These are phyloP conservation scores for Acleris literana DNA, from an alignment of 2,888 invertebrate species.

Conservation along the genomic window DNA sequence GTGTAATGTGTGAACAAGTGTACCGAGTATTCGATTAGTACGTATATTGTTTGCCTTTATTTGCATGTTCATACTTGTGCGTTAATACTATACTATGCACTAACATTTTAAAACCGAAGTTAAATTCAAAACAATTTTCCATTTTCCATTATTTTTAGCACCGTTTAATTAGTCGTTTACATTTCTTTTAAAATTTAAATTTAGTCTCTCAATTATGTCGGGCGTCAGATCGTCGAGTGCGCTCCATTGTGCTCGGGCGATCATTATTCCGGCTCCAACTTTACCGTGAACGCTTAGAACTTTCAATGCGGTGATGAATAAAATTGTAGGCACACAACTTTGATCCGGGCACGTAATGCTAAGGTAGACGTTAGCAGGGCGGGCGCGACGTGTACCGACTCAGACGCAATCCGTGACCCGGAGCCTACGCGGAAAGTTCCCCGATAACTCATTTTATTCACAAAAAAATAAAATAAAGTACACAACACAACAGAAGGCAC, in stretches of 20 bases:
- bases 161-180: slow-evolving; percentile 31
- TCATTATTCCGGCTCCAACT: slow-evolving; percentile 38
- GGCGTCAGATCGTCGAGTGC: slow-evolving; percentile 32
- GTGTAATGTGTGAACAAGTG: slow-evolving; percentile 34
- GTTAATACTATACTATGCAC: background rate
- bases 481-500: slow-evolving; percentile 49
- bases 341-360: slow-evolving; percentile 19
- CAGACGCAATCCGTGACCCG: slow-evolving; percentile 26
- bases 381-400: slow-evolving; percentile 29
- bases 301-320: slow-evolving; percentile 37
- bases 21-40: slow-evolving; percentile 20
- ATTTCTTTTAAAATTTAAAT: slow-evolving; percentile 36
- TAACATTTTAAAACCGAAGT: slow-evolving; percentile 5
- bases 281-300: slow-evolving; percentile 37
- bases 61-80: background rate
- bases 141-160: slow-evolving; percentile 20
- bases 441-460: slow-evolving; percentile 14
- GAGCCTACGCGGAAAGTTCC: slow-evolving; percentile 17
- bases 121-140: slow-evolving; percentile 12
- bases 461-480: slow-evolving; percentile 25
- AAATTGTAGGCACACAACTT: slow-evolving; percentile 24
- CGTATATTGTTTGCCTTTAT: slow-evolving; percentile 17
- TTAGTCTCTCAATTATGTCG: slow-evolving; percentile 30
- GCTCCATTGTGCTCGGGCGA: slow-evolving; percentile 37
- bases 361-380: too few relatives aligned